phyloP scores from a whole-genome alignment of 2,888 invertebrate genomes.

The Pogonocherus hispidulus region DNA sequence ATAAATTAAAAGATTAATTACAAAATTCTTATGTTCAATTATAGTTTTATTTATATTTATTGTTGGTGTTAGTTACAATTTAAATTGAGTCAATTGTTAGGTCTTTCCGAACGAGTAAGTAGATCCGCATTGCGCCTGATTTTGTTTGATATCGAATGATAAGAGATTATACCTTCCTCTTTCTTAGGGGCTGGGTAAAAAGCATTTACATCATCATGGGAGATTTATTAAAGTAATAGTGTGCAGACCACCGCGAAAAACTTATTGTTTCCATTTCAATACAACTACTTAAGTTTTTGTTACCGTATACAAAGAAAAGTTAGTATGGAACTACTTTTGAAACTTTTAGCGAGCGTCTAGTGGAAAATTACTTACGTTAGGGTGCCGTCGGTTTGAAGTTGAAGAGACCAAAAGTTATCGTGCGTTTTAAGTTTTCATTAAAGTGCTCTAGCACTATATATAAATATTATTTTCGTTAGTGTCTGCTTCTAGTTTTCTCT shows the following conservation, averaged over 20 bases:
- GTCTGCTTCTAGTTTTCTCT: too few relatives aligned
- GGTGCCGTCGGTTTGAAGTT: not conserved
- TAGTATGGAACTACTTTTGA: conserved; percentile 9
- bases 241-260: not conserved
- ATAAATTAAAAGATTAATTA: too few relatives aligned
- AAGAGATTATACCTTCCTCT: too few relatives aligned
- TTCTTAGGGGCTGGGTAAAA: not conserved
- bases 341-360: conserved; percentile 5
- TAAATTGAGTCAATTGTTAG: too few relatives aligned
- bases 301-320: not conserved
- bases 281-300: conserved; percentile 11
- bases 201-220: not conserved
- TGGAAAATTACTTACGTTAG: conserved; percentile 6
- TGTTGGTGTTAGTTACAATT: too few relatives aligned
- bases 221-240: conserved; percentile 1
- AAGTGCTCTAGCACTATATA: too few relatives aligned
- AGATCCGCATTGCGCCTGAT: too few relatives aligned
- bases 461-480: too few relatives aligned
- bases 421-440: conserved; percentile 1
- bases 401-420: conserved; percentile 3
- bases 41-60: too few relatives aligned
- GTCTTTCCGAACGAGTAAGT: too few relatives aligned
- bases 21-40: too few relatives aligned
- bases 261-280: conserved; percentile 14
- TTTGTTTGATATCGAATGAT: too few relatives aligned